Base-by-base conservation (phyloP, 2,888 invertebrate species). In the Entomobrya proxima region DNA sequence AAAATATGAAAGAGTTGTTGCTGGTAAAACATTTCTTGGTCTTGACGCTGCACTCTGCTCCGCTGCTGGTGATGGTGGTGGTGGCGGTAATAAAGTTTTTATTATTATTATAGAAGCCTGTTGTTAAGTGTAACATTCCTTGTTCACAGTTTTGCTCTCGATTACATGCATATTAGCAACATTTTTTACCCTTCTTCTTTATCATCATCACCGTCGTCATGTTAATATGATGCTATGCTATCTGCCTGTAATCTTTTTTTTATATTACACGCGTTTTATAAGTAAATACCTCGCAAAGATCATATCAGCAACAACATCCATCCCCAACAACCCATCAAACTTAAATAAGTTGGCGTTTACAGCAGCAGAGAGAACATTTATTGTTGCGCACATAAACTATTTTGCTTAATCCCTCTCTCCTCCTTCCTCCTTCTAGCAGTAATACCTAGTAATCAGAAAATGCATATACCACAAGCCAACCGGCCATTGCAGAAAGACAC, bases 141-240 rank as follows among this genome's bases (percentile, higher is more conserved):
- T 83, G 83, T 83, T 83, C 83, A 83, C 83, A 83, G 77, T 69
- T 83, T 83, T 83, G 52, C 83, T 83, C 77, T 83, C 77, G 75
- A 83, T 83, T 83, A 83, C 83, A 83, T 52, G 76, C 83, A 83
- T 83, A 83, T 64, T 83, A 83, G 69, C 75, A 74, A 61, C 61
- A 30, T 61, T 32, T 55, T 55, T 27, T 74, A 32, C 32, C 50
- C 50, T 37, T 69, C 67, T 37, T 69, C 21, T 18, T 7, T n/a
- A 37, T 37, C 40, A 35, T 37, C 35, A 27, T 15, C 32, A 15
- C 6, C 55, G 18, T 55, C 55, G 55, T 18, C 15, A 21, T 18
- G n/a, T 13, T 55, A 11, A 55, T 55, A 40, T 40, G 44, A 35
- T 35, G 64, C 32, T 35, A 64, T 55, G 24, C 6, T 55, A 55